Conservation (phyloP, 2,797 vertebrate species). For the Anableps anableps region DNA sequence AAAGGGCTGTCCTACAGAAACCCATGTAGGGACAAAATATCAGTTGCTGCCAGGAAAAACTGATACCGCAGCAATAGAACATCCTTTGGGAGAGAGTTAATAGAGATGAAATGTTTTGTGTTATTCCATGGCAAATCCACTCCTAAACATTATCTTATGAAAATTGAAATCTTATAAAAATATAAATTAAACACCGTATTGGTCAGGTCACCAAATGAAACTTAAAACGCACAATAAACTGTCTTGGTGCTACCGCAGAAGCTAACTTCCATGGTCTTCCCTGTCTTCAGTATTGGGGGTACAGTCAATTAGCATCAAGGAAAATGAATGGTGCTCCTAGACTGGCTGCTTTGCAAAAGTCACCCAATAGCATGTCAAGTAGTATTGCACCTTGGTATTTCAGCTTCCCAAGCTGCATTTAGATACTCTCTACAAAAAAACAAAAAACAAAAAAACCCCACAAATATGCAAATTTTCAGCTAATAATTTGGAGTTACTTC, state of each 20-base stretch:
- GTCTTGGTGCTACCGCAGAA: background rate
- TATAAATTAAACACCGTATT: background rate
- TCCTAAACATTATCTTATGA: background rate
- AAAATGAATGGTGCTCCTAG: background rate
- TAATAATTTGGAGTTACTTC: too few species aligned
- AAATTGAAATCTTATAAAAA: too few species aligned
- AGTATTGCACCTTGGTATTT: background rate
- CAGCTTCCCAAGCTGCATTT: background rate
- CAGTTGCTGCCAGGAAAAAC: background rate
- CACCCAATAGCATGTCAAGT: background rate
- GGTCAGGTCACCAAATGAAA: background rate
- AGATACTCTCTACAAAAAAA: background rate
- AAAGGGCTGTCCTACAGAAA: background rate
- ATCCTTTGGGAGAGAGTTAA: background rate
- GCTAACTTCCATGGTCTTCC: background rate
- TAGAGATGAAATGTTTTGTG: background rate
- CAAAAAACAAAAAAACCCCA: too few species aligned
- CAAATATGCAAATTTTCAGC: background rate
- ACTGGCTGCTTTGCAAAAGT: background rate
- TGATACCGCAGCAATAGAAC: background rate
- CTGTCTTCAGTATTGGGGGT: too few species aligned
- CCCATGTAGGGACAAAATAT: background rate
- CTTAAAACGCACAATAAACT: too few species aligned
- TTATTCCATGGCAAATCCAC: background rate
- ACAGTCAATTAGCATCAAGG: background rate